Conservation (phyloP, 2,113 vertebrate species). For the Craseonycteris thonglongyai region DNA sequence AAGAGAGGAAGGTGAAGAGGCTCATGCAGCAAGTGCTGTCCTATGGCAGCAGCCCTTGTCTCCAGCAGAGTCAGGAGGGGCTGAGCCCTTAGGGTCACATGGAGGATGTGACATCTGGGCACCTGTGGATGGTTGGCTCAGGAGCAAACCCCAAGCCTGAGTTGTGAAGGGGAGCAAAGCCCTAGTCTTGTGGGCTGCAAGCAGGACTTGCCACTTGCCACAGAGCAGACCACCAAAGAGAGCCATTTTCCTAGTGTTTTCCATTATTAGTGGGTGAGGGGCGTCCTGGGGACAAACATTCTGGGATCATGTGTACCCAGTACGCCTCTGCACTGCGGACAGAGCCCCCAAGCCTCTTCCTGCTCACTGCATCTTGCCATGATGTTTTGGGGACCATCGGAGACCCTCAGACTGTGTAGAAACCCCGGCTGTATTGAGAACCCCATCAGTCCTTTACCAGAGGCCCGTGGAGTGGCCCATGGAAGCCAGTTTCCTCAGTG, state of each 20-base stretch:
- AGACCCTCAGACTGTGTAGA: not conserved
- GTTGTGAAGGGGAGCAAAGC: not conserved
- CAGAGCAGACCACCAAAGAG: not conserved
- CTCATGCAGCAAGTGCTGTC: not conserved
- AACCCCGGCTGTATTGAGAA: not conserved
- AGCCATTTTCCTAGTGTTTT: not conserved
- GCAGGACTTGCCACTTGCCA: not conserved
- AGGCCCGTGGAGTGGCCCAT: no score
- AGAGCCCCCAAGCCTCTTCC: not conserved
- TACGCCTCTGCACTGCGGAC: not conserved
- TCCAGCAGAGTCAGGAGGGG: not conserved
- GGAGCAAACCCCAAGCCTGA: not conserved
- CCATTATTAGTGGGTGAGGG: fast-evolving
- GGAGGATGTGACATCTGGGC: not conserved
- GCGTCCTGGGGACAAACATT: not conserved
- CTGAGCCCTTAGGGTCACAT: not conserved
- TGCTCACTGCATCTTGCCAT: not conserved
- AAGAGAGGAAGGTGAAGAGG: not conserved
- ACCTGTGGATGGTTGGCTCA: not conserved
- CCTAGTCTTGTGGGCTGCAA: not conserved
- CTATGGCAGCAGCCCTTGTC: fast-evolving
- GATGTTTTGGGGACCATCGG: not conserved
- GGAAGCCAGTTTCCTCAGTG: not conserved
- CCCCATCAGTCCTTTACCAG: not conserved
- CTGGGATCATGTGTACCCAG: fast-evolving